Percentiles rank a stretch among this genome's conserved stretches.
phyloP scores from a whole-genome alignment of 2,888 invertebrate species.

The Cetonia aurata region DNA sequence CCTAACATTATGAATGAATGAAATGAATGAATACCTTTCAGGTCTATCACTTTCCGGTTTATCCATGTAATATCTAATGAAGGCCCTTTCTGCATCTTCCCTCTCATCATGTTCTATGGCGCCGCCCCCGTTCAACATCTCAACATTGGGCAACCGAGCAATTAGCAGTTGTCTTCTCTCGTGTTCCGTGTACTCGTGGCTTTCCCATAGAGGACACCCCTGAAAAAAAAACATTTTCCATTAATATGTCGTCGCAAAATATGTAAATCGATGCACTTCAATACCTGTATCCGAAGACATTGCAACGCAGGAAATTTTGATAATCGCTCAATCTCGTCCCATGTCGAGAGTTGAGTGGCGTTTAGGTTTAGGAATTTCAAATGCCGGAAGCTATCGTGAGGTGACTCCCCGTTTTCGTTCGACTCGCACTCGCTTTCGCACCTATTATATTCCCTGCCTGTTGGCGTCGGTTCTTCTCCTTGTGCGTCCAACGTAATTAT shows the following conservation, averaged over 20 bases:
- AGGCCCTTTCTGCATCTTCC: slow-evolving; percentile 93
- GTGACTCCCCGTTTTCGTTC: slow-evolving; percentile 69
- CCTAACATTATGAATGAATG: too few relatives aligned
- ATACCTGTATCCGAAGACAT: slow-evolving; percentile 85
- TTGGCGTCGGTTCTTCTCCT: slow-evolving; percentile 49
- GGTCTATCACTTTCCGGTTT: slow-evolving; percentile 87
- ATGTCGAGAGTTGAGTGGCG: slow-evolving; percentile 83
- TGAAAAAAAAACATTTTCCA: slow-evolving; percentile 56
- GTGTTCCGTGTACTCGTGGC: slow-evolving; percentile 88
- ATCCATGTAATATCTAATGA: slow-evolving; percentile 93
- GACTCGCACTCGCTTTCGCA: slow-evolving; percentile 72
- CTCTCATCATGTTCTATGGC: slow-evolving; percentile 86
- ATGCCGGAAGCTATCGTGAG: slow-evolving; percentile 75
- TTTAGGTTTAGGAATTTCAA: slow-evolving; percentile 87
- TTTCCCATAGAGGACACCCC: slow-evolving; percentile 82
- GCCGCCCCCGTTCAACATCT: slow-evolving; percentile 90
- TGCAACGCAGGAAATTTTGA: slow-evolving; percentile 85
- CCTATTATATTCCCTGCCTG: slow-evolving; percentile 61
- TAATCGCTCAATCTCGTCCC: slow-evolving; percentile 91
- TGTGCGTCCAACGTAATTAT: slow-evolving; percentile 70
- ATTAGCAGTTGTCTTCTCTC: slow-evolving; percentile 89
- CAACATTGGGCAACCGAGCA: slow-evolving; percentile 87
- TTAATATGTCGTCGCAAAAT: too few relatives aligned
- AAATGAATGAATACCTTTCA: slow-evolving; percentile 72
- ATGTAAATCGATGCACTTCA: slow-evolving; percentile 2